A percentile compares a stretch with the other conserved stretches of the same genome.
Evolutionary conservation across 2,888 invertebrate species (phyloP).

Genomic region (Drosophila flavopinicola): DNA sequence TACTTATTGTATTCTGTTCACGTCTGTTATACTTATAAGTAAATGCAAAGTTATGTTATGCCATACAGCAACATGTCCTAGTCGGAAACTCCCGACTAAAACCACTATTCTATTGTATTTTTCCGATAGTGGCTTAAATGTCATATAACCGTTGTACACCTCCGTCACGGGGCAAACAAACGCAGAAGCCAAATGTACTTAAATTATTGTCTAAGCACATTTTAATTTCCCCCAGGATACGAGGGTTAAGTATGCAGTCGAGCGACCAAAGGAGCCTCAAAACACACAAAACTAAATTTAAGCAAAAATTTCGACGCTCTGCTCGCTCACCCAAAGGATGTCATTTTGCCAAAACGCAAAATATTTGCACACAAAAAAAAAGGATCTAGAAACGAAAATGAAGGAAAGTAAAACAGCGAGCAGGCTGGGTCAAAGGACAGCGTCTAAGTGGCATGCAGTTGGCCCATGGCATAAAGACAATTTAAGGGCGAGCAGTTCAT

Average conservation of each 20-base stretch:
- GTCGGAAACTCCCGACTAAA: too few species aligned
- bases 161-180: not conserved
- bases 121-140: not conserved
- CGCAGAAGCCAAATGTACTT: constrained; percentile 41
- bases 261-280: constrained; percentile 21
- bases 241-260: constrained; percentile 54
- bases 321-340: constrained; percentile 57
- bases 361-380: constrained; percentile 46
- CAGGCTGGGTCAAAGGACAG: constrained; percentile 53
- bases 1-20: too few species aligned
- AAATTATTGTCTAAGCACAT: constrained; percentile 59
- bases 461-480: constrained; percentile 70
- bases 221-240: constrained; percentile 75
- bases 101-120: too few species aligned
- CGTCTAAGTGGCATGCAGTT: constrained; percentile 61
- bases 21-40: too few species aligned
- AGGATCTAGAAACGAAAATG: constrained; percentile 10
- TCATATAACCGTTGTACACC: not conserved
- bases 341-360: constrained; percentile 66
- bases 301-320: constrained; percentile 38
- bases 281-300: constrained; percentile 54
- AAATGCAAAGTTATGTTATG: too few species aligned
- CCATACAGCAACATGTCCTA: too few species aligned
- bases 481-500: constrained; percentile 70
- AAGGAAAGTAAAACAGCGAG: constrained; percentile 15